These are phyloP conservation scores for Acrossocheilus wenchowensis DNA, from an alignment of 2,797 vertebrate genomes.

Conservation along the genomic window DNA sequence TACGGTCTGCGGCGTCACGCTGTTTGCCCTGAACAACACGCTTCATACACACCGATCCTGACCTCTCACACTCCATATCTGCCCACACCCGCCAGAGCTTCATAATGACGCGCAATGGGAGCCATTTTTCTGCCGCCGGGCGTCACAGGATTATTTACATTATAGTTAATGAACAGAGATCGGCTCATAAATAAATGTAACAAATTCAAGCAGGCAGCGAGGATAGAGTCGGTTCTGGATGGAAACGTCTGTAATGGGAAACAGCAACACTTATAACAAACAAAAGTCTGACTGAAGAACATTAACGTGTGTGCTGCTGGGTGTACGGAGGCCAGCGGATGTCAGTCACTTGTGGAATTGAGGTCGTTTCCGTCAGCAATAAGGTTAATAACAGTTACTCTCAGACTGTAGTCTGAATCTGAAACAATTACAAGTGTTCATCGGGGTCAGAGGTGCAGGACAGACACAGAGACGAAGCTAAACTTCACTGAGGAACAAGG, in stretches of 20 bases:
- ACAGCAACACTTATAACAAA: neutral
- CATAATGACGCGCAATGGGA: conserved; percentile 27
- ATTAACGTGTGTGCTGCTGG: conserved; percentile 20
- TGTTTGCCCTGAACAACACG: neutral
- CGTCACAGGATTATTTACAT: conserved; percentile 22
- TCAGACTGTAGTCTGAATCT: conserved; percentile 13
- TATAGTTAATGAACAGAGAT: conserved; percentile 39
- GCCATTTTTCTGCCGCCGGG: conserved; percentile 20
- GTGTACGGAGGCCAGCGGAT: conserved; percentile 40
- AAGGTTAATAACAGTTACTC: conserved; percentile 61
- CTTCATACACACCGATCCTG: neutral
- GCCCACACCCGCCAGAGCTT: neutral
- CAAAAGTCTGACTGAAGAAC: neutral
- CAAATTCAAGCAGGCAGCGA: neutral
- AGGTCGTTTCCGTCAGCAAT: conserved; percentile 58
- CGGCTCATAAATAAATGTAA: conserved; percentile 17
- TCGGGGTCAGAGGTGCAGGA: conserved; percentile 8
- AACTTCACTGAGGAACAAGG: conserved; percentile 31
- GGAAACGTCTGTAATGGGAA: neutral
- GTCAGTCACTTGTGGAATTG: conserved; percentile 65
- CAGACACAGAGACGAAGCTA: neutral
- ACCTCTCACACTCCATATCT: neutral
- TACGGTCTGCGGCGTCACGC: conserved; percentile 23
- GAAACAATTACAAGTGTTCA: conserved; percentile 40
- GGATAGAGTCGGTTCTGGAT: neutral